phyloP scores from a whole-genome alignment of 2,113 vertebrate genomes.

The Ptychochromis oligacanthus region DNA sequence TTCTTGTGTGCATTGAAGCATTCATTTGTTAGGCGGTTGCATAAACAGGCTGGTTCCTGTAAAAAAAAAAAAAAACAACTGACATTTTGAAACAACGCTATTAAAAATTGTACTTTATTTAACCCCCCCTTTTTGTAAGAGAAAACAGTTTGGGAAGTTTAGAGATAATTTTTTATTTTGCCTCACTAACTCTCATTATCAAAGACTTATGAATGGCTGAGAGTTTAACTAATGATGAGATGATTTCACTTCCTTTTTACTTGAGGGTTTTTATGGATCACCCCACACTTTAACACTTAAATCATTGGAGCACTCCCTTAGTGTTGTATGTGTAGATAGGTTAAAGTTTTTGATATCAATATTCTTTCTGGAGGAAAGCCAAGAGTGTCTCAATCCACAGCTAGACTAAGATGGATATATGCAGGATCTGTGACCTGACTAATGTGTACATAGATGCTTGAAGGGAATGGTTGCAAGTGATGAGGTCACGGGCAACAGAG shows the following conservation, averaged over 20 bases:
- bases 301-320: constrained; percentile 77
- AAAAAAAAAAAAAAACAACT: constrained; percentile 71
- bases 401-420: constrained; percentile 25
- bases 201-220: constrained; percentile 77
- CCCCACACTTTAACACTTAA: constrained; percentile 69
- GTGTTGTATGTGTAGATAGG: constrained; percentile 77
- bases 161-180: constrained; percentile 69
- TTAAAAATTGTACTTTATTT: constrained; percentile 53
- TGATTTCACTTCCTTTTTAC: constrained; percentile 63
- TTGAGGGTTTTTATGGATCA: constrained; percentile 67
- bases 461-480: constrained; percentile 50
- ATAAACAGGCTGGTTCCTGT: constrained; percentile 90
- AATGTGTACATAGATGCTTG: constrained; percentile 56
- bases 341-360: constrained; percentile 67
- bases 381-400: constrained; percentile 70
- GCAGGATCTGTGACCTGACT: constrained; percentile 44
- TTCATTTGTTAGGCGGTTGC: constrained; percentile 60
- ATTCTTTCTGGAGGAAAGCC: constrained; percentile 72
- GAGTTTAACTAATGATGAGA: constrained; percentile 73
- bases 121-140: constrained; percentile 73
- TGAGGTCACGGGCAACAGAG: constrained; percentile 19
- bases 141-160: constrained; percentile 61
- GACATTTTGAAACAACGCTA: constrained; percentile 76
- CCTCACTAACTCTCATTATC: constrained; percentile 84
- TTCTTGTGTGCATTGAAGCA: constrained; percentile 52